Conservation (phyloP, 1,140 invertebrate genomes). For the Adelges cooleyi region DNA sequence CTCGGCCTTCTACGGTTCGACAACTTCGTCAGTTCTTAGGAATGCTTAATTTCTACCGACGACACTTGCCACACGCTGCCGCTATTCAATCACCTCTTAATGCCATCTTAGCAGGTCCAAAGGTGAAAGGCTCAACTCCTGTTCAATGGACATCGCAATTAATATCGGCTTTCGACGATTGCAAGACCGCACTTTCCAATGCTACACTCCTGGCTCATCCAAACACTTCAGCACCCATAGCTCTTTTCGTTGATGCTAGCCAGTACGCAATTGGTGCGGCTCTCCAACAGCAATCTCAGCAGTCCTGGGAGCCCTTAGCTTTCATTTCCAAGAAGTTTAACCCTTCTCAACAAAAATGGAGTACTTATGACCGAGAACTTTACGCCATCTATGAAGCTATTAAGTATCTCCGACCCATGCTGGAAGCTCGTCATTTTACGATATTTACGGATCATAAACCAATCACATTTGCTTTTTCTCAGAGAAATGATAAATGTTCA, state of each 20-base stretch:
- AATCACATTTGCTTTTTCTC: too few relatives aligned
- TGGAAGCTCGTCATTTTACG: too few relatives aligned
- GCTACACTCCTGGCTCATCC: slow-evolving; percentile 30
- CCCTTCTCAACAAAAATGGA: too few relatives aligned
- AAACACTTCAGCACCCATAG: slow-evolving; percentile 30
- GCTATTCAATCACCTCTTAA: slow-evolving; percentile 33
- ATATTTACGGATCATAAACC: too few relatives aligned
- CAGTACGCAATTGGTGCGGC: slow-evolving; percentile 30
- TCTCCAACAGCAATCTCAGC: too few relatives aligned
- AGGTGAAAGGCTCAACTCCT: background rate
- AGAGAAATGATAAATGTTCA: too few relatives aligned
- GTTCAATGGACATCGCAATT: slow-evolving; percentile 22
- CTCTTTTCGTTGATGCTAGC: slow-evolving; percentile 33
- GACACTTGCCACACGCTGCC: slow-evolving; percentile 34
- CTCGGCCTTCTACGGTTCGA: background rate
- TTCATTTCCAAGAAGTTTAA: slow-evolving; percentile 32
- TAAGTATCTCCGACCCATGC: too few relatives aligned
- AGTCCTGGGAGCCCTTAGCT: slow-evolving; percentile 30
- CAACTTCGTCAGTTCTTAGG: slow-evolving; percentile 35
- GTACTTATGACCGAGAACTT: too few relatives aligned
- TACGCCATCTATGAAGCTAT: too few relatives aligned
- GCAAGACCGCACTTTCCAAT: slow-evolving; percentile 33
- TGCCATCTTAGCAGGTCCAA: slow-evolving; percentile 31
- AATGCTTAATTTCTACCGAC: slow-evolving; percentile 37
- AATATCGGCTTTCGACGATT: slow-evolving; percentile 32